Base-by-base conservation (phyloP, 2,888 invertebrate genomes). In the Agonum fuliginosum region DNA sequence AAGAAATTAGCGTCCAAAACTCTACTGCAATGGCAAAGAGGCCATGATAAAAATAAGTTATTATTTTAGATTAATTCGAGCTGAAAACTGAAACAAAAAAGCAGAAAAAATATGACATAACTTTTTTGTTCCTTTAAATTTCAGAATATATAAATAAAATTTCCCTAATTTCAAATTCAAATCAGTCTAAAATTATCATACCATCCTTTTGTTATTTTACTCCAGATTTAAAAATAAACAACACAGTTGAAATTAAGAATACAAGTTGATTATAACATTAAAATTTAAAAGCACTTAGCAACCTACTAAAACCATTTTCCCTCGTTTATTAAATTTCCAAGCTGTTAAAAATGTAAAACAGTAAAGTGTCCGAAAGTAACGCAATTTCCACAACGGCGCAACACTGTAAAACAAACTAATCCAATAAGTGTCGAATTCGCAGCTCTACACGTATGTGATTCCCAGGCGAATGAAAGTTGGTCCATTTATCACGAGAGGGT, bases 351-450 rank as follows among this genome's bases (percentile, higher is more conserved):
- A 67, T 19, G 10, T 41, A 41, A 22, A 41, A 43, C 22, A 3
- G 22, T 1, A 19, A 22, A 43, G 22, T 43, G 43, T 62, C 17
- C 30, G 30, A 10, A 54, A 22, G 62, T 62, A 62, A 62, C 62
- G 62, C 22, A 54, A 62, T 62, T 37, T 62, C 4, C 62, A 30
- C 17, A 30, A 62, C 37, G 19, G 34, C 17, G 6, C 17, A 67
- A 67, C 41, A 67, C 41, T 41, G 12, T 22, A 43, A 19, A 19
- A 41, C 34, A 8, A 67, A 43, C 43, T 41, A 67, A 70, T 46
- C 46, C 46, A 70, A 46, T 70, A 43, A 70, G 70, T 70, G 70
- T 46, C 46, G 43, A 70, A 70, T 70, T 70, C 46, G 48, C 43
- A 67, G 41, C 67, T 41, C 41, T 22, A 41, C 67, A 46, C 70